A percentile compares a stretch with the other conserved stretches of the same genome.
These are phyloP conservation scores for Mus pahari DNA, from an alignment of 2,113 vertebrate genomes.

Conservation along the genomic window DNA sequence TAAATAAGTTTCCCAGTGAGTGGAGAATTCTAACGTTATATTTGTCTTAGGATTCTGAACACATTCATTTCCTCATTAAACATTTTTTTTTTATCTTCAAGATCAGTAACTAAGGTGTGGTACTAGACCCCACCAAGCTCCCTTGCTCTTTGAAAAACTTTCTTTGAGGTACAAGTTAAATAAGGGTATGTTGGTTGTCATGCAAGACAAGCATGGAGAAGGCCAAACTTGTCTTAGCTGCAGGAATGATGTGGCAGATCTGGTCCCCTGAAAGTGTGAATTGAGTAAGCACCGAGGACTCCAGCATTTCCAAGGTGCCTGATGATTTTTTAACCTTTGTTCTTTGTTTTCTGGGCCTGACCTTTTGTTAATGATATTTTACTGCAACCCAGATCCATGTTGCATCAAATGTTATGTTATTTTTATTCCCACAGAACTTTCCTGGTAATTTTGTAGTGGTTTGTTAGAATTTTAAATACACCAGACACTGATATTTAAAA, in stretches of 20 bases:
- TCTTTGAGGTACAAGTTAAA: not conserved
- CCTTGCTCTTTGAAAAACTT: not conserved
- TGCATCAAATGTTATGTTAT: conserved; percentile 80
- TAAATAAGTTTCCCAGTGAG: not conserved
- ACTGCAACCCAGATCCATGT: conserved; percentile 74
- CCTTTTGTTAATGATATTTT: conserved; percentile 80
- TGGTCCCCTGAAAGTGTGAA: not conserved
- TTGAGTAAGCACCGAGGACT: not conserved
- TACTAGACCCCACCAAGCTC: not conserved
- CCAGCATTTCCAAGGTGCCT: conserved; percentile 44
- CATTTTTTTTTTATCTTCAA: not conserved
- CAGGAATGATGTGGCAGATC: not conserved
- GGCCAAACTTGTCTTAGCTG: not conserved
- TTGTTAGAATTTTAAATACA: conserved; percentile 82
- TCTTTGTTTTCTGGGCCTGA: conserved; percentile 71
- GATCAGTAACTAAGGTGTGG: not conserved
- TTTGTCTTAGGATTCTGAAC: not conserved
- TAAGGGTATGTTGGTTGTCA: not conserved
- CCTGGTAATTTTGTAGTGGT: conserved; percentile 82
- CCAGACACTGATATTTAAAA: conserved; percentile 82
- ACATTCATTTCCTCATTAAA: not conserved
- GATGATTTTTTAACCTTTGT: conserved; percentile 61
- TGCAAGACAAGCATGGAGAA: not conserved
- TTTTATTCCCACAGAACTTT: conserved; percentile 74
- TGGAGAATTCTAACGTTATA: not conserved